These are phyloP conservation scores for Isichthys henryi DNA, from an alignment of 2,113 vertebrate species.

Conservation along the genomic window DNA sequence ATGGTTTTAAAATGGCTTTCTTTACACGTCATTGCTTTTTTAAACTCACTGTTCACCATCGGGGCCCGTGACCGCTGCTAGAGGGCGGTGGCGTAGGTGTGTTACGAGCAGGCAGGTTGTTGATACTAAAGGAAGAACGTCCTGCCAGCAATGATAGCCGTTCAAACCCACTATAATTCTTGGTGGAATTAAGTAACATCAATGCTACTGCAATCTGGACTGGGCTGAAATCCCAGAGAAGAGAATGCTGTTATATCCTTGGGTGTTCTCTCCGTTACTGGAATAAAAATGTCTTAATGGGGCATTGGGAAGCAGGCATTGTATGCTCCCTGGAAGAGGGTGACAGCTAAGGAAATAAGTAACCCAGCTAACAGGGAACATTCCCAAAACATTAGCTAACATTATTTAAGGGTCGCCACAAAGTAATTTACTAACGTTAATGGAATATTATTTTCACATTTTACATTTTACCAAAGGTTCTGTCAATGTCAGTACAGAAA, in stretches of 20 bases:
- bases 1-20: not conserved
- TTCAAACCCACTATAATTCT: not conserved
- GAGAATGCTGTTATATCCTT: not conserved
- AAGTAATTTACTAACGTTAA: not conserved
- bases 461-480: not conserved
- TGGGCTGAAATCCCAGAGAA: not conserved
- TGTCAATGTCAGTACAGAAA: not conserved
- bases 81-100: not conserved
- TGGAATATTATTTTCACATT: not conserved
- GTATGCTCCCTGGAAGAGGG: not conserved
- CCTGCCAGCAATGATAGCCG: not conserved
- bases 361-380: not conserved
- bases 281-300: not conserved
- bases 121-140: not conserved
- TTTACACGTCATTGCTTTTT: not conserved
- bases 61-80: not conserved
- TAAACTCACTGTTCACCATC: not conserved
- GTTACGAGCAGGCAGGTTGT: not conserved
- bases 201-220: not conserved
- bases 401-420: constrained; percentile 15
- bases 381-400: not conserved
- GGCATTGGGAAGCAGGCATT: not conserved
- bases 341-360: constrained; percentile 22
- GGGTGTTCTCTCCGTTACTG: not conserved
- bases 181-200: not conserved